Conservation (phyloP, 2,113 vertebrate genomes). For the Oceanites oceanicus region DNA sequence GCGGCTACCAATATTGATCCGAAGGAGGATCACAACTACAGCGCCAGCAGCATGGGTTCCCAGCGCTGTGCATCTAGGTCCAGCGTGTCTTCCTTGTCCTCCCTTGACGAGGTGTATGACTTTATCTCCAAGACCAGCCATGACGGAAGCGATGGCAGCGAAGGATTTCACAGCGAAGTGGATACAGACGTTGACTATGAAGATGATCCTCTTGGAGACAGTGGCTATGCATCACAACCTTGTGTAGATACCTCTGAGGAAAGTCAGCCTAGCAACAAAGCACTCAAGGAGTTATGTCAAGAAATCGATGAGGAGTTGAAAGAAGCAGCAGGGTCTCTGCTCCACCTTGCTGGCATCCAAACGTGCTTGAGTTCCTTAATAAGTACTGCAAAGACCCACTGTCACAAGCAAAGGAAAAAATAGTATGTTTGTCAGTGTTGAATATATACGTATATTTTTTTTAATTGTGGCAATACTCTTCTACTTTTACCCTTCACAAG, state of each 20-base stretch:
- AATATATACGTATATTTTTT: constrained; percentile 73
- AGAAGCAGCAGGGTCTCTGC: constrained; percentile 95
- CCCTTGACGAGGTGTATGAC: constrained; percentile 87
- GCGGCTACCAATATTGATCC: constrained; percentile 86
- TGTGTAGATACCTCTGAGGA: constrained; percentile 65
- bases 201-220: constrained; percentile 78
- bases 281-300: constrained; percentile 78
- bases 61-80: constrained; percentile 88
- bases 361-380: constrained; percentile 88
- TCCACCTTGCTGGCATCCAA: constrained; percentile 94
- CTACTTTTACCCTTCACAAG: constrained; percentile 87
- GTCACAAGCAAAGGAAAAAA: constrained; percentile 91
- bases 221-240: constrained; percentile 75
- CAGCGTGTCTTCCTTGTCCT: constrained; percentile 84
- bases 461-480: constrained; percentile 81
- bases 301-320: constrained; percentile 98
- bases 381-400: constrained; percentile 83
- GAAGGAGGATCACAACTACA: constrained; percentile 98
- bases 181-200: constrained; percentile 87
- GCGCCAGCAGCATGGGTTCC: constrained; percentile 77
- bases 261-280: constrained; percentile 77
- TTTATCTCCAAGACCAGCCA: constrained; percentile 80
- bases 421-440: constrained; percentile 73
- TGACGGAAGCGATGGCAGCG: constrained; percentile 83
- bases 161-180: constrained; percentile 93